These are phyloP conservation scores for Camelus bactrianus DNA, from an alignment of 2,113 vertebrate species.

Conservation along the genomic window DNA sequence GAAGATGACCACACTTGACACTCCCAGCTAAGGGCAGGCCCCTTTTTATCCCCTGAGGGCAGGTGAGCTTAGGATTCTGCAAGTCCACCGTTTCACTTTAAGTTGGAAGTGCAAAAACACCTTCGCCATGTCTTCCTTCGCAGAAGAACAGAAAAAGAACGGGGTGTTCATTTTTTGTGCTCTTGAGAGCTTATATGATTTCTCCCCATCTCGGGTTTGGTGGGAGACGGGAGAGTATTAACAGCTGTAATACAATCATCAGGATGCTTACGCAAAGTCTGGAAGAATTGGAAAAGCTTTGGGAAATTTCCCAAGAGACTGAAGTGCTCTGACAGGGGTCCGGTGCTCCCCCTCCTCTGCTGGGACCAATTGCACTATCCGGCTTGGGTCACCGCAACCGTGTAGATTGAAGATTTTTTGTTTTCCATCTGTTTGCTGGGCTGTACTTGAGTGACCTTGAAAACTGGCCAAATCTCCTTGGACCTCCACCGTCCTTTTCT, in stretches of 20 bases:
- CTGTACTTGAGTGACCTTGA: constrained; percentile 63
- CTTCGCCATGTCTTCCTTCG: constrained; percentile 41
- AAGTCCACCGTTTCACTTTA: constrained; percentile 31
- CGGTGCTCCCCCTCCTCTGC: not conserved
- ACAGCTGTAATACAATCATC: constrained; percentile 41
- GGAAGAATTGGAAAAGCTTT: constrained; percentile 55
- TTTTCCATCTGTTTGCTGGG: not conserved
- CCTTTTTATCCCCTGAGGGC: not conserved
- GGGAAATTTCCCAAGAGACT: constrained; percentile 62
- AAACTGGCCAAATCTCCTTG: constrained; percentile 48
- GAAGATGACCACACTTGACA: not conserved
- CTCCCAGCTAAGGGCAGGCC: not conserved
- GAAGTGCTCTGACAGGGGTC: not conserved
- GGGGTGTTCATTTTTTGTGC: not conserved
- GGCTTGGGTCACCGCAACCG: rapidly evolving
- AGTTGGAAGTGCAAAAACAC: not conserved
- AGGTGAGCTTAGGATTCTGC: not conserved
- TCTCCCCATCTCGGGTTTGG: constrained; percentile 40
- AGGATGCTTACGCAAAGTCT: constrained; percentile 15
- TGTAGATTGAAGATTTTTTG: rapidly evolving
- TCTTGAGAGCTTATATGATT: constrained; percentile 46
- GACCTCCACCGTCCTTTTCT: constrained; percentile 43
- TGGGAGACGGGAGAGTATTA: constrained; percentile 43
- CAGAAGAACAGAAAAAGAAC: constrained; percentile 47
- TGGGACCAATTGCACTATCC: not conserved